A percentile compares a stretch with the other conserved stretches of the same genome.
phyloP scores from a whole-genome alignment of 1,140 invertebrate genomes.

The Hypothenemus hampei region DNA sequence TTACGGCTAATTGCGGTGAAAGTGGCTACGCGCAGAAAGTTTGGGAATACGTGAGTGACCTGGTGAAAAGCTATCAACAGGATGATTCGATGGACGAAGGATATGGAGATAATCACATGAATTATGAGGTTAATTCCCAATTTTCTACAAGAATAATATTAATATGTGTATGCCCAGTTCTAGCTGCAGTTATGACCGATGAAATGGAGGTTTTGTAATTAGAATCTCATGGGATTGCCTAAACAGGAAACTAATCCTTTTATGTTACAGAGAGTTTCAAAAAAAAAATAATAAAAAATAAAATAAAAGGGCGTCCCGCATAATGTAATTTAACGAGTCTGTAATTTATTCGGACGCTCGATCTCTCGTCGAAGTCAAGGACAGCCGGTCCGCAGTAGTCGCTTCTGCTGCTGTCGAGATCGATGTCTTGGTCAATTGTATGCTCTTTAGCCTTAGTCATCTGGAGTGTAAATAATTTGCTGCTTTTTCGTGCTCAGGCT shows the following conservation, averaged over 20 bases:
- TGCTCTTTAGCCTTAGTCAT: background rate
- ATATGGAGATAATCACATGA: slow-evolving; percentile 13
- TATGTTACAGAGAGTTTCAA: slow-evolving; percentile 1
- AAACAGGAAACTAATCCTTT: slow-evolving; percentile 13
- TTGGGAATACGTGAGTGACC: slow-evolving; percentile 48
- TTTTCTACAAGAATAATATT: too few relatives aligned
- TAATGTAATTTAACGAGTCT: slow-evolving; percentile 8
- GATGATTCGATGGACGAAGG: slow-evolving; percentile 14
- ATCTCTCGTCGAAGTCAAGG: slow-evolving; percentile 31
- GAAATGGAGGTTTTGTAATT: too few relatives aligned
- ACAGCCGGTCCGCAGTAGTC: slow-evolving; percentile 19
- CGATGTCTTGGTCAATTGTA: slow-evolving; percentile 10
- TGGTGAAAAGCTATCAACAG: slow-evolving; percentile 43
- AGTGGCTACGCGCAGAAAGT: slow-evolving; percentile 38
- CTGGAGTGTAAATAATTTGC: background rate
- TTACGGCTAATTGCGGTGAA: slow-evolving; percentile 35
- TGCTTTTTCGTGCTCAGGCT: background rate
- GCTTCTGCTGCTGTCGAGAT: slow-evolving; percentile 6
- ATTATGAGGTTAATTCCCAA: slow-evolving; percentile 15
- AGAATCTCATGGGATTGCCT: too few relatives aligned
- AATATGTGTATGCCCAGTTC: too few relatives aligned
- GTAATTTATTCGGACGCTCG: slow-evolving; percentile 25
- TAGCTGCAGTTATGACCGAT: too few relatives aligned
- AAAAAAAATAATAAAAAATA: too few relatives aligned
- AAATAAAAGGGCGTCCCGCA: slow-evolving; percentile 11